A percentile compares a stretch with the other conserved stretches of the same genome.
Conservation (phyloP, 2,888 invertebrate genomes). For the Cecidostiba fungosa region DNA sequence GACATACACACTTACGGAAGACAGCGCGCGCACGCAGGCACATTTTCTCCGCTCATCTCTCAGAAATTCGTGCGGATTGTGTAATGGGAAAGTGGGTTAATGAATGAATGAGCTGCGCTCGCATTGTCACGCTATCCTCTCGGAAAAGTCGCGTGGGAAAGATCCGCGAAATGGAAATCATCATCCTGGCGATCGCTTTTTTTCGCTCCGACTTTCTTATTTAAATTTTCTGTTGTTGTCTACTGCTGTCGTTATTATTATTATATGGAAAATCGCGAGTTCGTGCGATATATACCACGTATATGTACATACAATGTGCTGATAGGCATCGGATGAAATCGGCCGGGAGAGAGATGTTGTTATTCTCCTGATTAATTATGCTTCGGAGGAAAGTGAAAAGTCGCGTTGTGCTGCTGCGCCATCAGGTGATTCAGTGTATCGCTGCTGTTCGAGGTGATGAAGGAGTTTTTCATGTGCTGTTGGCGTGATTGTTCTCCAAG, state of each 20-base stretch:
- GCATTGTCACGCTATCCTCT: conserved; percentile 31
- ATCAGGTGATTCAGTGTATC: neutral
- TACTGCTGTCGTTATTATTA: neutral
- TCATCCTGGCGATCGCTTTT: conserved; percentile 7
- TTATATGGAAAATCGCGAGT: neutral
- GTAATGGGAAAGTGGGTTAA: conserved; percentile 63
- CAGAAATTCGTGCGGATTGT: conserved; percentile 51
- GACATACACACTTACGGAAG: neutral
- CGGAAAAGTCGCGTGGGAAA: conserved; percentile 43
- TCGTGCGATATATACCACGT: neutral
- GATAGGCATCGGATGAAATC: neutral
- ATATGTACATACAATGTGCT: neutral
- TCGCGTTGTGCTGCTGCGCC: neutral
- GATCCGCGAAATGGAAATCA: conserved; percentile 41
- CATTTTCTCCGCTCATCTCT: conserved; percentile 27
- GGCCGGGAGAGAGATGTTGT: neutral
- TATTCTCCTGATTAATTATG: neutral
- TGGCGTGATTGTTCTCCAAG: too few species aligned
- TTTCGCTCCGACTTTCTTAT: conserved; percentile 28
- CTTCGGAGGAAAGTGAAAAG: neutral
- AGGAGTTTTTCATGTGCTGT: neutral
- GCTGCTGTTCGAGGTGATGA: neutral
- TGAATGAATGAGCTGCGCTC: conserved; percentile 36
- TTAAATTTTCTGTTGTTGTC: conserved; percentile 9
- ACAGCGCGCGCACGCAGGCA: neutral